phyloP scores from a whole-genome alignment of 1,140 invertebrate genomes.

The Odontomachus brunneus region DNA sequence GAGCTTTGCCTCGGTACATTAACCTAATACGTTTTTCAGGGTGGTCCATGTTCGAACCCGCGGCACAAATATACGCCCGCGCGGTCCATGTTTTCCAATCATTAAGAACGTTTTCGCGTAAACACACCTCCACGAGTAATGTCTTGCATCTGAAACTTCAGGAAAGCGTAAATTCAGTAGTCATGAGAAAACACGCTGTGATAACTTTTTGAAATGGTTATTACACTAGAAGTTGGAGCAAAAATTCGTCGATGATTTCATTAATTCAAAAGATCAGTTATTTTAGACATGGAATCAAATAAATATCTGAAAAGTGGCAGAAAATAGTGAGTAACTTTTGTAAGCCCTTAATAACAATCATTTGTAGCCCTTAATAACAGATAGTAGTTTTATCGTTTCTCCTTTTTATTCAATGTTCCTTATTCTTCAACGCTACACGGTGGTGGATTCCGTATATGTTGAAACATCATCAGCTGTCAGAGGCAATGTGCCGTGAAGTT shows the following conservation, averaged over 20 bases:
- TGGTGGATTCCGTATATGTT: not conserved
- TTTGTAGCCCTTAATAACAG: no score
- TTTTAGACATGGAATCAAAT: no score
- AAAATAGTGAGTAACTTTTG: no score
- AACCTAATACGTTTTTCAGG: slow-evolving; percentile 78
- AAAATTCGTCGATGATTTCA: no score
- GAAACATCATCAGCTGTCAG: slow-evolving; percentile 27
- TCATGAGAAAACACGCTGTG: not conserved
- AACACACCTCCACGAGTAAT: not conserved
- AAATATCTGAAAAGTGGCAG: no score
- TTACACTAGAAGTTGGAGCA: no score
- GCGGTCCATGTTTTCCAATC: not conserved
- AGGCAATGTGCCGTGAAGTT: not conserved
- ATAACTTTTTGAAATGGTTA: not conserved
- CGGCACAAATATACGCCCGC: slow-evolving; percentile 15
- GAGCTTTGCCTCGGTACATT: slow-evolving; percentile 66
- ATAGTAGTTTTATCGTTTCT: no score
- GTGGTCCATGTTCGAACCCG: slow-evolving; percentile 69
- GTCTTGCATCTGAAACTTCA: not conserved
- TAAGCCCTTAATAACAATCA: no score
- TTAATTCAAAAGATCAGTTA: no score
- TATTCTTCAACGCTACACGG: slow-evolving; percentile 1
- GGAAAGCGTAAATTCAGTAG: not conserved
- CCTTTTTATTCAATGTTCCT: not conserved
- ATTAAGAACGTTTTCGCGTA: not conserved